Evolutionary conservation across 2,797 vertebrate species (phyloP).

Genomic region (Sebastes iracundus): DNA sequence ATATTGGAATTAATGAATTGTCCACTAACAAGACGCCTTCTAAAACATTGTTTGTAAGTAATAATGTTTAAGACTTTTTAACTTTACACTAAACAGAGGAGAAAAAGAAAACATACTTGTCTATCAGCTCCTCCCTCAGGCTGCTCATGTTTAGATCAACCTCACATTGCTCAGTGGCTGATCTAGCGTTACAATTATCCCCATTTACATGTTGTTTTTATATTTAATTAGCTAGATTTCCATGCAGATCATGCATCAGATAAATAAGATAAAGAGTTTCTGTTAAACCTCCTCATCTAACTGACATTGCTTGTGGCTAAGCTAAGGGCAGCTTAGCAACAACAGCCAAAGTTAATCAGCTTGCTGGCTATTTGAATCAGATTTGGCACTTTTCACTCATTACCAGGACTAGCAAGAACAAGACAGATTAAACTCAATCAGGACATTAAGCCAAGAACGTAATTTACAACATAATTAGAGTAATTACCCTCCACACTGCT

Average conservation of each 20-base stretch:
- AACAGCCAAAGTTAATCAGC: background rate
- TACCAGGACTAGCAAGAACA: background rate
- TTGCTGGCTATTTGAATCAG: background rate
- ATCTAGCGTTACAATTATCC: background rate
- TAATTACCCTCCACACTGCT: constrained; percentile 65
- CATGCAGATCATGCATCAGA: background rate
- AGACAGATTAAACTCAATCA: fast-evolving
- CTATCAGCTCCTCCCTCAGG: background rate
- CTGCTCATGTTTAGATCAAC: background rate
- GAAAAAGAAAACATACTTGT: no score
- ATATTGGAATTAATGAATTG: no score
- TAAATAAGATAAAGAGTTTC: background rate
- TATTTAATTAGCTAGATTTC: background rate
- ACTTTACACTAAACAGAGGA: no score
- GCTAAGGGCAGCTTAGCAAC: constrained; percentile 33
- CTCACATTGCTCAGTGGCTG: background rate
- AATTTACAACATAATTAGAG: background rate
- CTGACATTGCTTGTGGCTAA: background rate
- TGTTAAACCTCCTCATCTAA: background rate
- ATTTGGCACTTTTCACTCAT: background rate
- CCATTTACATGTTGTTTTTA: background rate
- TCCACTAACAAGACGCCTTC: background rate
- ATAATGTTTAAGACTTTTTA: background rate
- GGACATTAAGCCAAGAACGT: fast-evolving
- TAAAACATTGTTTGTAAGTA: background rate